A percentile compares a stretch with the other conserved stretches of the same genome.
Evolutionary conservation across 2,888 invertebrate genomes (phyloP).

Genomic region (Timandra comae): DNA sequence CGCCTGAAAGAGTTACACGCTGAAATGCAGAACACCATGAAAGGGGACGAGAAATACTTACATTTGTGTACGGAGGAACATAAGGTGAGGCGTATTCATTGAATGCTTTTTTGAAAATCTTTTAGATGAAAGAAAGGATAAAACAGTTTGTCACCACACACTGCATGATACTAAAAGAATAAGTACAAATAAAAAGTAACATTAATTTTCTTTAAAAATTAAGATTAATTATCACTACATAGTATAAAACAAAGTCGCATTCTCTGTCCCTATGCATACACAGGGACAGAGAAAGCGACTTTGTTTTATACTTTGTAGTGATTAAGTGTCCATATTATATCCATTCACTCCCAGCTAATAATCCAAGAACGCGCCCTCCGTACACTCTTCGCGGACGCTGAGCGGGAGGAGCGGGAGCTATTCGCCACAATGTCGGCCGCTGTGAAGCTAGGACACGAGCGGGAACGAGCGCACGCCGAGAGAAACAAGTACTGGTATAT

Average conservation of each 20-base stretch:
- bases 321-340: no score
- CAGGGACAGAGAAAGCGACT: no score
- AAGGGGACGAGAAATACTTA: slow-evolving; percentile 86
- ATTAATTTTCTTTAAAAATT: no score
- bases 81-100: no score
- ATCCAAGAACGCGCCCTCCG: slow-evolving; percentile 79
- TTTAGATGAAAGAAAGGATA: neutral
- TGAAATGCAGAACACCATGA: slow-evolving; percentile 84
- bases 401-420: slow-evolving; percentile 84
- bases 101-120: no score
- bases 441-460: slow-evolving; percentile 88
- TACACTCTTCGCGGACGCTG: slow-evolving; percentile 79
- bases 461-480: slow-evolving; percentile 87
- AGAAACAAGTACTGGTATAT: slow-evolving; percentile 91
- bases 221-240: no score
- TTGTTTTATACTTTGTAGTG: no score
- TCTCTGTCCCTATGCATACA: no score
- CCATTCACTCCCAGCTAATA: slow-evolving; percentile 62
- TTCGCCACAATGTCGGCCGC: slow-evolving; percentile 85
- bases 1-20: slow-evolving; percentile 83
- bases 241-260: no score
- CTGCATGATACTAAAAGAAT: no score
- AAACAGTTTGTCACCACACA: no score
- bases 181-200: no score
- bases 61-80: slow-evolving; percentile 83